Percentiles rank a stretch among this genome's conserved stretches.
These are phyloP conservation scores for Coreius guichenoti DNA, from an alignment of 2,797 vertebrate genomes.

Conservation along the genomic window DNA sequence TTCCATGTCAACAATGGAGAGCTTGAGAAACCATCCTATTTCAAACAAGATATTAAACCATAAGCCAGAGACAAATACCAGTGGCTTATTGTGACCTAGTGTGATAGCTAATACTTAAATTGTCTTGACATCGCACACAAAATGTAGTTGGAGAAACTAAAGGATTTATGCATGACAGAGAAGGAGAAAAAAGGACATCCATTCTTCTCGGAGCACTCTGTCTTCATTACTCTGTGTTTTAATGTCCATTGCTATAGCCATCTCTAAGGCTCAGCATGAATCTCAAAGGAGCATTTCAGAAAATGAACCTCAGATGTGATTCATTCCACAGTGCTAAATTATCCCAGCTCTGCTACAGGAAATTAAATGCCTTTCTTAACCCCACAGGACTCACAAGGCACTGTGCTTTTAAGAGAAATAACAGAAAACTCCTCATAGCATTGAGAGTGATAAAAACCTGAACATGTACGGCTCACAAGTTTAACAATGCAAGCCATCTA, in stretches of 20 bases:
- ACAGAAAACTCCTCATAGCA: conserved; percentile 23
- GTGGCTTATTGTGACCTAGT: conserved; percentile 39
- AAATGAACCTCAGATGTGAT: conserved; percentile 48
- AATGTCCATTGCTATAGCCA: conserved; percentile 49
- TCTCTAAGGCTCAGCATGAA: conserved; percentile 33
- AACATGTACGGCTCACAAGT: neutral
- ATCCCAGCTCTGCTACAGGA: conserved; percentile 10
- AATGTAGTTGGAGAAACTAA: conserved; percentile 1
- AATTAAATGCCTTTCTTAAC: conserved; percentile 32
- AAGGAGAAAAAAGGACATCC: conserved; percentile 49
- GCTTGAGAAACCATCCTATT: conserved; percentile 16
- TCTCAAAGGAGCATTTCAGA: conserved; percentile 47
- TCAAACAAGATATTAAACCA: conserved; percentile 40
- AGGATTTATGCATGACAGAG: conserved; percentile 38
- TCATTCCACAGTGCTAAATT: conserved; percentile 50
- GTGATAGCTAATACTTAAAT: conserved; percentile 30
- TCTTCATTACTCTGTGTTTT: conserved; percentile 46
- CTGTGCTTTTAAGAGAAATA: conserved; percentile 36
- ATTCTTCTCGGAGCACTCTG: conserved; percentile 26
- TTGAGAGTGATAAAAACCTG: conserved; percentile 3
- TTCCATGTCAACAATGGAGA: conserved; percentile 19
- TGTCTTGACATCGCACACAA: conserved; percentile 21
- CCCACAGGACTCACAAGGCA: conserved; percentile 15
- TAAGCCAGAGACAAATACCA: conserved; percentile 30
- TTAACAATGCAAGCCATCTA: neutral